Conservation (phyloP, 2,113 vertebrate genomes). For the Narcine bancroftii region DNA sequence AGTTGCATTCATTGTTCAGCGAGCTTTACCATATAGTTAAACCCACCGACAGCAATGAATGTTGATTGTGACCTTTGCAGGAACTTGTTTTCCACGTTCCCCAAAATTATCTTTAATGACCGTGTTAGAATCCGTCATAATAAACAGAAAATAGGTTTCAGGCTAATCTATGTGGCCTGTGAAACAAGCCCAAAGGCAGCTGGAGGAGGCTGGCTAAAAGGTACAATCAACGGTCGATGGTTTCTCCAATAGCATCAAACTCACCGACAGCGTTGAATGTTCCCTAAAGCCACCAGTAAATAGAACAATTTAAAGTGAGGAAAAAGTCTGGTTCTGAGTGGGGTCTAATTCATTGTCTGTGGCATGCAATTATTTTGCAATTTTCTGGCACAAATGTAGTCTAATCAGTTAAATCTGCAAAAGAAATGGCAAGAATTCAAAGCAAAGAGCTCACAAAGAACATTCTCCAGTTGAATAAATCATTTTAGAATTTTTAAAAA, state of each 20-base stretch:
- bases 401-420: neutral
- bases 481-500: neutral
- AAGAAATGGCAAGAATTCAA: neutral
- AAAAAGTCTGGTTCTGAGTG: neutral
- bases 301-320: constrained; percentile 39
- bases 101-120: constrained; percentile 12
- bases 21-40: constrained; percentile 92
- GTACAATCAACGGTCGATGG: constrained; percentile 99
- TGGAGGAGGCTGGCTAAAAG: constrained; percentile 71
- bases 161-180: constrained; percentile 41
- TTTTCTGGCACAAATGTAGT: neutral
- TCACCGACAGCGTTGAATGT: constrained; percentile 99
- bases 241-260: constrained; percentile 90
- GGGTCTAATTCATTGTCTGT: no score
- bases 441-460: neutral
- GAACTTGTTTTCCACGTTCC: constrained; percentile 1
- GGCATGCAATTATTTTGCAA: neutral
- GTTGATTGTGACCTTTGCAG: constrained; percentile 97
- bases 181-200: constrained; percentile 45
- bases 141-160: constrained; percentile 46
- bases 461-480: neutral
- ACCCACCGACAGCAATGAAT: constrained; percentile 99
- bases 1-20: constrained; percentile 99
- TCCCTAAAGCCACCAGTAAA: constrained; percentile 70
- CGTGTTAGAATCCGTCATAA: constrained; percentile 46